Conservation (phyloP, 2,888 invertebrate species). For the Agriopis marginaria region DNA sequence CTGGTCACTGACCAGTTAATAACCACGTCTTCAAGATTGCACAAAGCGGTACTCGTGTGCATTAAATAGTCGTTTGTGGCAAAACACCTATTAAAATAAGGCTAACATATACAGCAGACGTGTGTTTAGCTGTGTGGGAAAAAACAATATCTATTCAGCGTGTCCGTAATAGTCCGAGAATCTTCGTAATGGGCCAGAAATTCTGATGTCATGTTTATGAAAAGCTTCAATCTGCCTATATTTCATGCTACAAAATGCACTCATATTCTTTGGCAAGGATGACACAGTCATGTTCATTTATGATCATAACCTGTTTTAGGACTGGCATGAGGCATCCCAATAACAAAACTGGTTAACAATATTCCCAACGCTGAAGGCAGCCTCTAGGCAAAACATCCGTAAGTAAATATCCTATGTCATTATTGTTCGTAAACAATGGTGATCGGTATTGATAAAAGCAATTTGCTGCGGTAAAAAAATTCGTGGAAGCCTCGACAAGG, state of each 20-base stretch:
- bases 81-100: constrained; percentile 30
- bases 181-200: background rate
- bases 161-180: background rate
- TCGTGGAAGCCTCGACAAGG: constrained; percentile 64
- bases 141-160: constrained; percentile 15
- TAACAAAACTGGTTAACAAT: constrained; percentile 20
- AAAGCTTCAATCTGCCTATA: constrained; percentile 3
- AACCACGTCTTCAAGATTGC: constrained; percentile 35
- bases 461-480: constrained; percentile 51
- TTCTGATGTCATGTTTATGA: constrained; percentile 16
- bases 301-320: constrained; percentile 13
- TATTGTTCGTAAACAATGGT: constrained; percentile 54
- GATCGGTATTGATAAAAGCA: constrained; percentile 48
- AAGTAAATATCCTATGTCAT: constrained; percentile 40
- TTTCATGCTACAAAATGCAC: constrained; percentile 2
- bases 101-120: constrained; percentile 3
- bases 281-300: constrained; percentile 8
- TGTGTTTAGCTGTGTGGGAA: constrained; percentile 13
- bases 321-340: background rate
- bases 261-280: background rate
- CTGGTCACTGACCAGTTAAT: constrained; percentile 47
- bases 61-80: constrained; percentile 44
- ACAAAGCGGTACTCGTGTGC: constrained; percentile 35
- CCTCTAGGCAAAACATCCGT: constrained; percentile 16
- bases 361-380: background rate